Evolutionary conservation across 2,797 vertebrate species (phyloP).

Genomic region (Sebastes itinus): DNA sequence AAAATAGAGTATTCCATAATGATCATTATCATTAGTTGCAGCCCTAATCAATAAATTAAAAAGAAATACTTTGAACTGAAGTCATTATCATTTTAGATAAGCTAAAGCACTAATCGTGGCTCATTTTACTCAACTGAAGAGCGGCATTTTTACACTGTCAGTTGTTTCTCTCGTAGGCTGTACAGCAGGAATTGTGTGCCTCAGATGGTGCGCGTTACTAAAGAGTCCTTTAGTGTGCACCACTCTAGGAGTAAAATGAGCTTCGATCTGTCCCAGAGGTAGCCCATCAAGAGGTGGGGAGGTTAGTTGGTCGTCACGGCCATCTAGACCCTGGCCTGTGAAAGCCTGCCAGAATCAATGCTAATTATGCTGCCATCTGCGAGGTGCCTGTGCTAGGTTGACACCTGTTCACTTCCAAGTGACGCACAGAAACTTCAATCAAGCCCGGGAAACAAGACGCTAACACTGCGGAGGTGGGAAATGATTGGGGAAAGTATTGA

Average conservation of each 20-base stretch:
- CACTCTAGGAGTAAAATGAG: conserved; percentile 78
- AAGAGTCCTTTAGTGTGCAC: conserved; percentile 65
- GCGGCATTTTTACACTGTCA: conserved; percentile 8
- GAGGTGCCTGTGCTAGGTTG: conserved; percentile 76
- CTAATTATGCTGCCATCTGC: conserved; percentile 86
- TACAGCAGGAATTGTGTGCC: conserved; percentile 45
- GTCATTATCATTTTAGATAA: background rate
- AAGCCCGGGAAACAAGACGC: conserved; percentile 66
- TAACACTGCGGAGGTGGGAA: conserved; percentile 56
- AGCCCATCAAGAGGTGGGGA: conserved; percentile 83
- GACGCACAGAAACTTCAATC: conserved; percentile 77
- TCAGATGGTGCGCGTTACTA: conserved; percentile 61
- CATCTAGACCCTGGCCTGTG: conserved; percentile 82
- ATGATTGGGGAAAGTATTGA: conserved; percentile 65
- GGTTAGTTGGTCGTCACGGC: conserved; percentile 85
- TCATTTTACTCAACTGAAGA: background rate
- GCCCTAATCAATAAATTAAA: background rate
- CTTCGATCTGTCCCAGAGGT: conserved; percentile 83
- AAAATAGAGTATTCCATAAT: background rate
- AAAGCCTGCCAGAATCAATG: conserved; percentile 84
- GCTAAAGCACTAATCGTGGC: background rate
- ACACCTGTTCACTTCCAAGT: conserved; percentile 83
- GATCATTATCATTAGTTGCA: background rate
- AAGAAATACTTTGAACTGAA: background rate
- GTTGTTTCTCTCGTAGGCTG: conserved; percentile 31